phyloP scores from a whole-genome alignment of 1,140 invertebrate species.

The Drosophila ambigua region DNA sequence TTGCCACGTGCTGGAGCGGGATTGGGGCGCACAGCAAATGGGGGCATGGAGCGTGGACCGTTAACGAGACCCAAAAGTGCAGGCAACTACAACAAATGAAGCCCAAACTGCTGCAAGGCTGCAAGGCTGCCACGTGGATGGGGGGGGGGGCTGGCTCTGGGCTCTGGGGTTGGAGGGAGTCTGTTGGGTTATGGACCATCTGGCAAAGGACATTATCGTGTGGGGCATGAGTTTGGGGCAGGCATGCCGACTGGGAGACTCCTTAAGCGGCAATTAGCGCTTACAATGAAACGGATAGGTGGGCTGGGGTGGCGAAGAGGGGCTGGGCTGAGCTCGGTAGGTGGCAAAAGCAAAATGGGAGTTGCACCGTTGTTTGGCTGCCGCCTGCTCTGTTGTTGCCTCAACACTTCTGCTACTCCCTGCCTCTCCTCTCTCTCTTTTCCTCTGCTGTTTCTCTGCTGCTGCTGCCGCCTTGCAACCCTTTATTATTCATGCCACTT shows the following conservation, averaged over 20 bases:
- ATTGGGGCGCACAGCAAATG: too few relatives aligned
- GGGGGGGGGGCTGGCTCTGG: too few relatives aligned
- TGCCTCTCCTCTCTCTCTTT: too few relatives aligned
- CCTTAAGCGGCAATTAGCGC: constrained; percentile 76
- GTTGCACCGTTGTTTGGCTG: too few relatives aligned
- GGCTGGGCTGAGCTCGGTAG: too few relatives aligned
- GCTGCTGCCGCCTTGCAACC: constrained; percentile 4
- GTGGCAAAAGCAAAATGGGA: too few relatives aligned
- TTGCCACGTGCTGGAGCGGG: constrained; percentile 4
- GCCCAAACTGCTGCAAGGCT: not conserved
- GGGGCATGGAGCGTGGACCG: not conserved
- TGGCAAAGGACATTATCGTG: constrained; percentile 57
- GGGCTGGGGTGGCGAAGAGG: too few relatives aligned
- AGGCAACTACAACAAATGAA: constrained; percentile 33
- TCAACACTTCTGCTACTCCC: constrained; percentile 2
- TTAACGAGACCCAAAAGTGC: constrained; percentile 63
- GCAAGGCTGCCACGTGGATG: constrained; percentile 20
- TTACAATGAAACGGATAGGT: constrained; percentile 54
- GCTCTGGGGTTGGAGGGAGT: not conserved
- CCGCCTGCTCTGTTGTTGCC: constrained; percentile 1
- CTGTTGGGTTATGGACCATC: constrained; percentile 11
- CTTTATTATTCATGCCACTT: constrained; percentile 78
- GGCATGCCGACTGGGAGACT: constrained; percentile 15
- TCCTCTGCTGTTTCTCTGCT: not conserved
- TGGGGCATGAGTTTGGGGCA: constrained; percentile 29